Evolutionary conservation across 2,797 vertebrate genomes (phyloP), one percentile per base, ranked within the genome.

Genomic region (Paratrypauchen microcephalus): DNA sequence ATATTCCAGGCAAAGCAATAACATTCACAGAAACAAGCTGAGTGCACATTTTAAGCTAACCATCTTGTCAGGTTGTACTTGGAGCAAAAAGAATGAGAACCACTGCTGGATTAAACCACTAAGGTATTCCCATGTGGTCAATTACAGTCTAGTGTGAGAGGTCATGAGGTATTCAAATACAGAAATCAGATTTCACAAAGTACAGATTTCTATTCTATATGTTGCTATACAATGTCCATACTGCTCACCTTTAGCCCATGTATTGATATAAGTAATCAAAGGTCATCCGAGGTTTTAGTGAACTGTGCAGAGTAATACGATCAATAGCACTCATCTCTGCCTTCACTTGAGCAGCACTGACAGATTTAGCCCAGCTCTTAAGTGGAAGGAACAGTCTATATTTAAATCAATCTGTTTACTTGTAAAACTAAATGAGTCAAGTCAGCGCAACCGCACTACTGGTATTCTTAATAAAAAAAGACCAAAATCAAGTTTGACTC

Each of bases 391-490:
- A 8, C 39, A 7, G 18, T 16, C 30, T 11, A 28, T 47, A 58
- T 67, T 39, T 60, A 28, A 61, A 64, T 41, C 36, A 78, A 71
- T 79, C 52, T 61, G 47, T 65, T 66, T 72, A 55, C 55, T 67
- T 61, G 70, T 65, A 24, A 30, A 58, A 21, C 15, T 30, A 66
- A 70, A 68, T 48, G 23, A 66, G 45, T n/a, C 32, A 55, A 32
- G 60, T 65, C n/a, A 65, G n/a, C 67, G 54, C 73, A 36, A 4
- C n/a, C 47, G 39, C 58, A 48, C 28, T 16, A 39, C 39, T 30
- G 19, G 57, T 19, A 16, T 21, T 5, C 0, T 28, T 58, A 6
- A 60, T 67, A 65, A 60, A 21, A 60, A 21, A 68, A 68, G 28
- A 5, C 61, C 32, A 62, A 26, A 11, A 69, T 70, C 12, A n/a